Evolutionary conservation across 1,140 invertebrate species (phyloP), one percentile per base, ranked within the genome.

Genomic region (Lamellibrachia luymesi): DNA sequence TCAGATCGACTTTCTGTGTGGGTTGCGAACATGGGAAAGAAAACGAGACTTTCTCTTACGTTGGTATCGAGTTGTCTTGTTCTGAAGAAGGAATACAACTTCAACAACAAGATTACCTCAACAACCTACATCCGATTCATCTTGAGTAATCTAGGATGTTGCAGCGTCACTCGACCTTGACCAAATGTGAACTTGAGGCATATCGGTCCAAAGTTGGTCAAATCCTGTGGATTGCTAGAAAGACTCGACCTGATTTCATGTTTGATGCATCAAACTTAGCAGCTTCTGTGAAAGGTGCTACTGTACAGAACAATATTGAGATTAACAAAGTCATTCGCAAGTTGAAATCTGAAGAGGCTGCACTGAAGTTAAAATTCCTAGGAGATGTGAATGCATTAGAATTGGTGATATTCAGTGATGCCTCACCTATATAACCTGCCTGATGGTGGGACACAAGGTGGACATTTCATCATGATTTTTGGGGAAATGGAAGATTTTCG

Each of bases 151-250:
- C 89, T 13, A 56, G 52, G 52, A 93, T 38, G 13, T 17, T 51
- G 27, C 38, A n/a, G 27, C 56, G 89, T 91, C n/a, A 92, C 52
- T 90, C 89, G 2, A 10, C n/a, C 10, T 50, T 93, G 13, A n/a
- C 22, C 51, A 27, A 51, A 56, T 89, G 50, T 49, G 93, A 94
- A 93, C 92, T 27, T 90, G 51, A 90, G 52, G 25, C 38, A 8
- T 49, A 92, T 52, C 90, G 91, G 80, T 92, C 92, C 17, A 93
- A 94, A 93, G 92, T 93, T 5, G 93, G 93, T 27, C 94, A 94
- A 93, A 92, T 94, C 56, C 90, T 94, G 13, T 94, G 94, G 93
- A 93, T 94, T 92, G 93, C 64, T 50, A 92, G 90, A 92, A 93
- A 94, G 89, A 94, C 92, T 90, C 6, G 93, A 91, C 94, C 94